phyloP scores from a whole-genome alignment of 2,113 vertebrate genomes.

The Cnemophilus loriae region DNA sequence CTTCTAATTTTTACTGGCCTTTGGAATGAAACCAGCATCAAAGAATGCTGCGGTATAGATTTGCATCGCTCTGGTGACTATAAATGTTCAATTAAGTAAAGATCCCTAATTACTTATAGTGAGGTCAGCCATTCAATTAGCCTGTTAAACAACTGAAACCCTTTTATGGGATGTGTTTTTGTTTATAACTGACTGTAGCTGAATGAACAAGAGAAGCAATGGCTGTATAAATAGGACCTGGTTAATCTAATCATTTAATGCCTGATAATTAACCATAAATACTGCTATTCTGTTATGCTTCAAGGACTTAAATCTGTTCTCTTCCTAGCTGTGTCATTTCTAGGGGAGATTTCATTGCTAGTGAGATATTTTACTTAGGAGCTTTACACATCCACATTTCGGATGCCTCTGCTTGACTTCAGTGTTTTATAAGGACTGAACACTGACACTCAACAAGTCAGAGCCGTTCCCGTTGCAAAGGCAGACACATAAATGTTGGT shows the following conservation, averaged over 20 bases:
- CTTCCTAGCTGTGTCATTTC: neutral
- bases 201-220: neutral
- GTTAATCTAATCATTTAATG: neutral
- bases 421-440: neutral
- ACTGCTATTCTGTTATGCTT: neutral
- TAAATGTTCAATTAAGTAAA: constrained; percentile 11
- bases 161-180: neutral
- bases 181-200: neutral
- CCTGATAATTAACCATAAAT: neutral
- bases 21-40: neutral
- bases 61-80: neutral
- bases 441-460: neutral
- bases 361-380: neutral
- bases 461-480: neutral
- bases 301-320: neutral
- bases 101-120: neutral
- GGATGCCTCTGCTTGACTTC: neutral
- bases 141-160: constrained; percentile 15
- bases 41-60: neutral
- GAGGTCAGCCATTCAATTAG: neutral
- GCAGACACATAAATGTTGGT: neutral
- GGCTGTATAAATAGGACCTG: neutral
- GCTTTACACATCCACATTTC: neutral
- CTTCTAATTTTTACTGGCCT: neutral
- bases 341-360: neutral